These are phyloP conservation scores for Philereme vetulata DNA, from an alignment of 2,888 invertebrate species.

Conservation along the genomic window DNA sequence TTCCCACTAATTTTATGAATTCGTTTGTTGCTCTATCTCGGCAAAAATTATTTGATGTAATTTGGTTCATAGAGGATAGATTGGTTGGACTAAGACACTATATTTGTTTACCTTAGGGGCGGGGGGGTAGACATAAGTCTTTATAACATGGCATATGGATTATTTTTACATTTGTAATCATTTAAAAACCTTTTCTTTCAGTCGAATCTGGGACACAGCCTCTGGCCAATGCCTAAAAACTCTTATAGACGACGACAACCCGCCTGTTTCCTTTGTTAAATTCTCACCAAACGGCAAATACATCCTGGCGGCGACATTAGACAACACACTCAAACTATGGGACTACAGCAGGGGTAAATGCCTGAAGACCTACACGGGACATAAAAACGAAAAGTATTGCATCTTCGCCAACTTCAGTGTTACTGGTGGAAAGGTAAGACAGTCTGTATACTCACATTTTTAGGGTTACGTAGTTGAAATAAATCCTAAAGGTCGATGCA, in stretches of 20 bases:
- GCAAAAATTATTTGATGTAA: no score
- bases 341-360: slow-evolving; percentile 99
- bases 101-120: no score
- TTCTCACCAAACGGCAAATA: slow-evolving; percentile 99
- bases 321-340: slow-evolving; percentile 99
- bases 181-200: slow-evolving; percentile 66
- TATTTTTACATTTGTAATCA: no score
- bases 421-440: slow-evolving; percentile 97
- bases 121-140: no score
- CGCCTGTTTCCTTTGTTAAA: slow-evolving; percentile 99
- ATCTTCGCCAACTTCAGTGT: slow-evolving; percentile 99
- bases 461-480: no score
- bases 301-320: slow-evolving; percentile 98
- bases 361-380: slow-evolving; percentile 98
- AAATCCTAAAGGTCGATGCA: no score
- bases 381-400: slow-evolving; percentile 99
- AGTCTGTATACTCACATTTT: no score
- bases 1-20: no score
- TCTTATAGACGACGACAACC: slow-evolving; percentile 99
- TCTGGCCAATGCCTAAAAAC: slow-evolving; percentile 99
- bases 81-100: no score
- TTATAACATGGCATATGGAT: no score
- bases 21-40: no score
- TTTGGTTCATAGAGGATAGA: no score
- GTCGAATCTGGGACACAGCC: slow-evolving; percentile 99